These are phyloP conservation scores for Chromis chromis DNA, from an alignment of 2,797 vertebrate species.

Conservation along the genomic window DNA sequence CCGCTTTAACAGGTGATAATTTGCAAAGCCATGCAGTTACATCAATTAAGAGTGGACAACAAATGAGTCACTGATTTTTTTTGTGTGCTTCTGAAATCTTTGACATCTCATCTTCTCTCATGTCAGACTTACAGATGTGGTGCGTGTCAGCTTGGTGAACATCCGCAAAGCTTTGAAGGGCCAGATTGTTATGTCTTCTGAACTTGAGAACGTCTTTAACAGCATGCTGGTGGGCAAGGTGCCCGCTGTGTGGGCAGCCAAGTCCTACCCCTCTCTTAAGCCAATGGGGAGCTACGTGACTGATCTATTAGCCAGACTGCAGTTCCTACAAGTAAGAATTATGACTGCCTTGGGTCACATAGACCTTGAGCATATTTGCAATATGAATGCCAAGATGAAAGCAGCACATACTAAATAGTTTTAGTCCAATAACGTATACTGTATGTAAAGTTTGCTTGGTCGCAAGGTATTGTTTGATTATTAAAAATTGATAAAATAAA, in stretches of 20 bases:
- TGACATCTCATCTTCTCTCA: neutral
- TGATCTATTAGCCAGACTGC: constrained; percentile 89
- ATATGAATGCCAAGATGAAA: constrained; percentile 7
- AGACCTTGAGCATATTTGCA: constrained; percentile 10
- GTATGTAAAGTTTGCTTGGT: neutral
- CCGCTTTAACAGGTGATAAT: constrained; percentile 91
- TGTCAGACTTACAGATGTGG: constrained; percentile 88
- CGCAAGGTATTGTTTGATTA: neutral
- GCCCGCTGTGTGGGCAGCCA: constrained; percentile 89
- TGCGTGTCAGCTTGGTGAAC: constrained; percentile 89
- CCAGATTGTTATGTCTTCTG: constrained; percentile 93
- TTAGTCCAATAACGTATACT: neutral
- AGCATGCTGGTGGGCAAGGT: constrained; percentile 92
- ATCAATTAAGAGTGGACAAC: constrained; percentile 1
- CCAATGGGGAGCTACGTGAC: constrained; percentile 91
- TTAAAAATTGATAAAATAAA: neutral
- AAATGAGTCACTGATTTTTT: constrained; percentile 6
- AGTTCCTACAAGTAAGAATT: constrained; percentile 89
- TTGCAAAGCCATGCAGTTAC: neutral
- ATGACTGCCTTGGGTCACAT: constrained; percentile 7
- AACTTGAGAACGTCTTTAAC: constrained; percentile 90
- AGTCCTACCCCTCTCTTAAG: constrained; percentile 95
- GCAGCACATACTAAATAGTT: constrained; percentile 1
- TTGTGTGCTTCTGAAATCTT: neutral
- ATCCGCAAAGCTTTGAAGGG: constrained; percentile 91